A percentile compares a stretch with the other conserved stretches of the same genome.
Conservation (phyloP, 2,113 vertebrate species). For the Microtus montanus region DNA sequence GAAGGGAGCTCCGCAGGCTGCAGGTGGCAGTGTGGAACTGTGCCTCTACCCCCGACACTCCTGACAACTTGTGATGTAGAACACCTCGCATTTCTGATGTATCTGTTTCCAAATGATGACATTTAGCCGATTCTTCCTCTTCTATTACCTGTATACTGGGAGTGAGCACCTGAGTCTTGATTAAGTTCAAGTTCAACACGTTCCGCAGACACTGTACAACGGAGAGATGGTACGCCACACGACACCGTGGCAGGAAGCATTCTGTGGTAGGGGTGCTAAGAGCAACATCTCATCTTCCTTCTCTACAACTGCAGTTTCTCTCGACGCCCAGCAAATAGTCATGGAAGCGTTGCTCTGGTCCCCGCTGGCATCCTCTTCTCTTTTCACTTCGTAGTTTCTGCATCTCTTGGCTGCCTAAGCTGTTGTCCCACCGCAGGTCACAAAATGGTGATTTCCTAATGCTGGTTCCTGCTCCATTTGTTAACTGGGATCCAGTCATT, state of each 20-base stretch:
- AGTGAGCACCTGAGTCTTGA: background rate
- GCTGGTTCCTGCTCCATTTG: slow-evolving; percentile 8
- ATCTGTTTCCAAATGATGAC: background rate
- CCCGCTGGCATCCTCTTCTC: background rate
- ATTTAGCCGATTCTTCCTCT: background rate
- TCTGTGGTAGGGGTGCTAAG: background rate
- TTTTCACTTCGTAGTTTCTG: background rate
- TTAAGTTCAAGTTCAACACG: background rate
- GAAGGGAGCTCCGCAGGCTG: background rate
- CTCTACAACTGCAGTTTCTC: background rate
- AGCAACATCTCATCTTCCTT: background rate
- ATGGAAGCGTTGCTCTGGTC: background rate
- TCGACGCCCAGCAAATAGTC: background rate
- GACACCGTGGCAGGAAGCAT: background rate
- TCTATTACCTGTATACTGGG: background rate
- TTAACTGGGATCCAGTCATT: slow-evolving; percentile 11
- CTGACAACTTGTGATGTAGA: background rate
- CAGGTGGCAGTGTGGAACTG: background rate
- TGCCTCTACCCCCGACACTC: background rate
- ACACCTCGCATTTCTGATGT: background rate
- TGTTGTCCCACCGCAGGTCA: background rate
- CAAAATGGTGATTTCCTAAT: slow-evolving; percentile 41
- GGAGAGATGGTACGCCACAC: background rate
- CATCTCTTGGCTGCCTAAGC: background rate
- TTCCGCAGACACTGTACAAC: background rate